Evolutionary conservation across 2,797 vertebrate species (phyloP), one percentile per base, ranked within the genome.

Genomic region (Syngnathus acus): DNA sequence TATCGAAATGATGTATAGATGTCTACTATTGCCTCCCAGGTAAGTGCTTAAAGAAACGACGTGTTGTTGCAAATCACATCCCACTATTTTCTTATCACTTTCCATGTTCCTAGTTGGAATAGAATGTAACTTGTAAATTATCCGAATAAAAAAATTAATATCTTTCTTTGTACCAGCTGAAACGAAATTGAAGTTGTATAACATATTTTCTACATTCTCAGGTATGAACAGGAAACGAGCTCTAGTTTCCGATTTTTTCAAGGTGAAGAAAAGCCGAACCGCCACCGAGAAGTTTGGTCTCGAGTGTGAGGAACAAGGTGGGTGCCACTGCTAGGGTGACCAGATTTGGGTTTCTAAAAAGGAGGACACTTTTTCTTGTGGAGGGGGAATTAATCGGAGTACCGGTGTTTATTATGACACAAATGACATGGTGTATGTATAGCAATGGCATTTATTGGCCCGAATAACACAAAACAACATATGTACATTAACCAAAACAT

Each of bases 181-280:
- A 32, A 57, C 13, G 14, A 16, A 10, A 57, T 32, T 37, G 1
- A 37, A 32, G 14, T 50, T 21, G 2, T 32, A 32, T 32, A 32
- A 32, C 14, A 64, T 45, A 19, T 11, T 2, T 66, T 47, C 11
- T 42, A 0, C 2, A 48, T 50, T 70, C 51, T 1, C 69, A 88
- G 88, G 64, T 59, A 93, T 93, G 92, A 92, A 87, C 75, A 84
- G 92, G 42, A 93, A 92, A 82, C 83, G 92, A 60, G 76, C 80
- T 51, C 64, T 92, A 13, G 84, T 91, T 78, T 89, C 86, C 38
- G 89, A 92, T 67, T 61, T 80, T 14, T 92, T 92, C 65, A 85
- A 68, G 32, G 54, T 64, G 57, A 92, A 91, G 82, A 92, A 79
- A 77, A 85, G 67, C 26, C 88, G 73, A 84, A 68, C 43, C 61